Percentiles rank a stretch among this genome's conserved stretches.
Evolutionary conservation across 1,140 invertebrate genomes (phyloP).

Genomic region (Hylaeus anthracinus): DNA sequence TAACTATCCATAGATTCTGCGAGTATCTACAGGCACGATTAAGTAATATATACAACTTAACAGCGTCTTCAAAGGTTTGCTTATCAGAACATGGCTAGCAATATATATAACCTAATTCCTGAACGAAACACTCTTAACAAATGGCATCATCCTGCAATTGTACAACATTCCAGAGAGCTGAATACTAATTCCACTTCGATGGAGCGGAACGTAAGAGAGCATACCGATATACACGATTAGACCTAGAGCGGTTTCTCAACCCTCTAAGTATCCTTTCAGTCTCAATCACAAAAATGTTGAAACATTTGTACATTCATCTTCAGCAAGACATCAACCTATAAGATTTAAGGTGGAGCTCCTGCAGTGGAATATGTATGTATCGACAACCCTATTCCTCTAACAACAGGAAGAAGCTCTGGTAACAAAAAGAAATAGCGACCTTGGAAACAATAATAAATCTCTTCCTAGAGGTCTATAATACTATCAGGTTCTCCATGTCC

Average conservation of each 20-base stretch:
- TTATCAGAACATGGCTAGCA: not conserved
- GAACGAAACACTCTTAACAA: not conserved
- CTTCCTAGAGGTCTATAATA: not conserved
- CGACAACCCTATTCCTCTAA: too few relatives aligned
- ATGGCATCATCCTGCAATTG: not conserved
- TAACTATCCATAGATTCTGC: not conserved
- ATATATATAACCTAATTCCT: not conserved
- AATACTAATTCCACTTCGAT: not conserved
- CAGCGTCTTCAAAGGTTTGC: not conserved
- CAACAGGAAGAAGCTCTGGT: too few relatives aligned
- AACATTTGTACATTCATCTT: too few relatives aligned
- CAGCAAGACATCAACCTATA: too few relatives aligned
- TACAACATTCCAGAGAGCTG: not conserved
- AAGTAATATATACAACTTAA: conserved; percentile 36
- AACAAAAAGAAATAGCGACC: too few relatives aligned
- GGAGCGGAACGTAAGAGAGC: not conserved
- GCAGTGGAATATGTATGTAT: too few relatives aligned
- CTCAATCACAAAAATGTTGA: not conserved
- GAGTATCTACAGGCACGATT: conserved; percentile 15
- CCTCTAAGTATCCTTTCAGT: not conserved
- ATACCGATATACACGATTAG: not conserved
- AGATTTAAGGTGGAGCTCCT: too few relatives aligned
- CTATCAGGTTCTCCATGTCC: not conserved
- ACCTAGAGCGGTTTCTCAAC: not conserved
- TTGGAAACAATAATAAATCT: too few relatives aligned